These are phyloP conservation scores for Graptemys geographica DNA, from an alignment of 2,797 vertebrate species.

Conservation along the genomic window DNA sequence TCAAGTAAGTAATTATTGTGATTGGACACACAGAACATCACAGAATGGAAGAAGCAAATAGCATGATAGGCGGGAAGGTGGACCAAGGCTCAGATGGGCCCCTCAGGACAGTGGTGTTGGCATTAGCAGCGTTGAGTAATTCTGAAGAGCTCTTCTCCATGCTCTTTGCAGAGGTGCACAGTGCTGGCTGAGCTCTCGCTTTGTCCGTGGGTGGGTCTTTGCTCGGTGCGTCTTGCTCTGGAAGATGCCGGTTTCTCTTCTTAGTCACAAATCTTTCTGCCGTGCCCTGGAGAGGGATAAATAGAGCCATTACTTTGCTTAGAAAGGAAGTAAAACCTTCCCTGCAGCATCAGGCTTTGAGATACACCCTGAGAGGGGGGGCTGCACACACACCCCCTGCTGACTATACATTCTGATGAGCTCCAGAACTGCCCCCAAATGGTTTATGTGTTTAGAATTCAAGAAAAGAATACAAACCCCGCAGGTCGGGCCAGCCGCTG, in stretches of 20 bases:
- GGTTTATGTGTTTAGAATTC: not conserved
- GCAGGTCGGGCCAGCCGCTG: no score
- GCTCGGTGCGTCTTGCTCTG: not conserved
- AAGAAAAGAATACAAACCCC: not conserved
- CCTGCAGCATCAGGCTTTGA: not conserved
- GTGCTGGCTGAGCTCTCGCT: not conserved
- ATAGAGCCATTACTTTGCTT: slow-evolving; percentile 25
- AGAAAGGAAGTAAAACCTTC: slow-evolving; percentile 19
- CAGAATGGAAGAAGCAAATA: slow-evolving; percentile 48
- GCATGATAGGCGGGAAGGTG: slow-evolving; percentile 47
- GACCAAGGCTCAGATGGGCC: slow-evolving; percentile 30
- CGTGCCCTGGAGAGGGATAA: slow-evolving; percentile 61
- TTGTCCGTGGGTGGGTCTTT: not conserved
- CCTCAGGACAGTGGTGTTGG: slow-evolving; percentile 4
- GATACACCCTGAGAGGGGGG: no score
- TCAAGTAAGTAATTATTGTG: not conserved
- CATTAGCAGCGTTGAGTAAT: slow-evolving; percentile 28
- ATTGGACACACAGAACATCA: slow-evolving; percentile 27
- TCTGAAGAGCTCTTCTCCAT: not conserved
- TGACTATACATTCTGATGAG: not conserved
- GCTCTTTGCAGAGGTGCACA: slow-evolving; percentile 23
- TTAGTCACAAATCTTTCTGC: slow-evolving; percentile 75
- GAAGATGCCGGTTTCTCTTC: slow-evolving; percentile 19
- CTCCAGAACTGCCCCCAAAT: not conserved
- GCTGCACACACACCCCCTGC: no score